A percentile compares a stretch with the other conserved stretches of the same genome.
These are phyloP conservation scores for Diadumene lineata DNA, from an alignment of 92 coral and sea anemone species.

Conservation along the genomic window DNA sequence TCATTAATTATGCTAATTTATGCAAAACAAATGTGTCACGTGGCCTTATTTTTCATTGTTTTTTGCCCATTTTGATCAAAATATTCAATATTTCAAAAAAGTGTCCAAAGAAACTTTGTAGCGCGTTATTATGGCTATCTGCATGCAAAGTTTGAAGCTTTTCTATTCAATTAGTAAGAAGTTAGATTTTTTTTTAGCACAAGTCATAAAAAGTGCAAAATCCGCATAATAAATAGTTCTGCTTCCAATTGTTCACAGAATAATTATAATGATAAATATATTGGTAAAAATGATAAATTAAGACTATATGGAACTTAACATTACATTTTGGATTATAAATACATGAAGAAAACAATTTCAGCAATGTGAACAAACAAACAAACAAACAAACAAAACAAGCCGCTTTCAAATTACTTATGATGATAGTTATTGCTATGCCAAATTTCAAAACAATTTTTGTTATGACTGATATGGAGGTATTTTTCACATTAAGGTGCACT, in stretches of 20 bases:
- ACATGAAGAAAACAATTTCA: no score
- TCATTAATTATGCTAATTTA: no score
- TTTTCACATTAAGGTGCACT: slow-evolving; percentile 18
- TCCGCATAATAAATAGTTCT: not conserved
- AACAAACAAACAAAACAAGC: no score
- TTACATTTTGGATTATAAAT: no score
- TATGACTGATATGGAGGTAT: slow-evolving; percentile 8
- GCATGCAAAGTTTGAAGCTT: not conserved
- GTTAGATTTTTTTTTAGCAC: not conserved
- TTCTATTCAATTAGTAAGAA: no score
- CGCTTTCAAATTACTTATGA: not conserved
- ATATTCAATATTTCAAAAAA: no score
- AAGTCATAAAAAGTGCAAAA: not conserved
- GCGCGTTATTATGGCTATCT: not conserved
- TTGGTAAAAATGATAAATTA: not conserved
- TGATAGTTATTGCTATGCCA: slow-evolving; percentile 19
- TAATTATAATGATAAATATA: no score
- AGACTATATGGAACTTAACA: not conserved
- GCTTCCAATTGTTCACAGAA: not conserved
- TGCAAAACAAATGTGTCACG: no score
- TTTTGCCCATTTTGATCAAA: no score
- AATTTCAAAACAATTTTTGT: slow-evolving; percentile 21
- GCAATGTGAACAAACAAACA: not conserved
- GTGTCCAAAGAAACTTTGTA: not conserved
- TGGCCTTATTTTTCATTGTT: no score